A percentile compares a stretch with the other conserved stretches of the same genome.
Evolutionary conservation across 2,797 vertebrate species (phyloP).

Genomic region (Brachymystax lenok): DNA sequence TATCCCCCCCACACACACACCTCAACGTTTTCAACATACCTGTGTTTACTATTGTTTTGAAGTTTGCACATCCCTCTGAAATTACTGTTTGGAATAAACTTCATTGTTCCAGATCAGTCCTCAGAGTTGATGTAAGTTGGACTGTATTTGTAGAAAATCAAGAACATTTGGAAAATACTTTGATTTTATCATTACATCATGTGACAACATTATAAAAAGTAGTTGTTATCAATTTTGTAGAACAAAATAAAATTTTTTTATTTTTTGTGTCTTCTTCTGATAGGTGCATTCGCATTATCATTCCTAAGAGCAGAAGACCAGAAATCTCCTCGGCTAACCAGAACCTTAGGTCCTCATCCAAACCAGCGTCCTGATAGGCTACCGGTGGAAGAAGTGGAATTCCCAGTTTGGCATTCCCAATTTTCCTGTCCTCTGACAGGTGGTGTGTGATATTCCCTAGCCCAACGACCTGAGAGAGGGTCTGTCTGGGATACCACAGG

Average conservation of each 20-base stretch:
- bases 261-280: slow-evolving; percentile 49
- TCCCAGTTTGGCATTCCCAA: slow-evolving; percentile 28
- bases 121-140: slow-evolving; percentile 56
- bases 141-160: slow-evolving; percentile 36
- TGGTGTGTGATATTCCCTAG: slow-evolving; percentile 22
- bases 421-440: slow-evolving; percentile 24
- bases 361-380: slow-evolving; percentile 28
- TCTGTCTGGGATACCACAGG: slow-evolving; percentile 1
- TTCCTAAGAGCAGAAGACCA: slow-evolving; percentile 34
- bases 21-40: slow-evolving; percentile 47
- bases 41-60: slow-evolving; percentile 27
- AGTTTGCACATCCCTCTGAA: slow-evolving; percentile 42
- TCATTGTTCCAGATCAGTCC: slow-evolving; percentile 31
- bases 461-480: slow-evolving; percentile 37
- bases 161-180: slow-evolving; percentile 23
- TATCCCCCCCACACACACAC: background rate
- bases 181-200: slow-evolving; percentile 31
- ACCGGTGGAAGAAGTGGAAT: slow-evolving; percentile 32
- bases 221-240: slow-evolving; percentile 22
- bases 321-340: slow-evolving; percentile 27
- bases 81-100: slow-evolving; percentile 39
- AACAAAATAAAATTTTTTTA: background rate
- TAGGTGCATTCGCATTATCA: slow-evolving; percentile 42
- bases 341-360: slow-evolving; percentile 24
- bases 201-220: slow-evolving; percentile 31